A percentile compares a stretch with the other conserved stretches of the same genome.
Evolutionary conservation across 2,797 vertebrate species (phyloP).

Genomic region (Melanotaenia boesemani): DNA sequence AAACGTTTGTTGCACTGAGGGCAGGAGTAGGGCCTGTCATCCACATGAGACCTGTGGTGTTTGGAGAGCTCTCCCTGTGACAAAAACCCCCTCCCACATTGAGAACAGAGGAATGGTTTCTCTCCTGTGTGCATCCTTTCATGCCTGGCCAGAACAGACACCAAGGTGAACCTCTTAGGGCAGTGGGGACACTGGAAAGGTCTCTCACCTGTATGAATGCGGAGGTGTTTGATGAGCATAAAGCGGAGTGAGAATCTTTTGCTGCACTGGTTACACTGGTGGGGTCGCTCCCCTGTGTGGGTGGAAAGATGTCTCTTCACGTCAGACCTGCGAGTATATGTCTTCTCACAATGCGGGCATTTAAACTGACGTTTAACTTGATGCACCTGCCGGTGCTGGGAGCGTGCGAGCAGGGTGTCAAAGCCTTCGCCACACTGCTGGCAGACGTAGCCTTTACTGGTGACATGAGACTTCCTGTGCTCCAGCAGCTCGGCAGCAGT

Average conservation of each 20-base stretch:
- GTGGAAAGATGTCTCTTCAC: conserved; percentile 80
- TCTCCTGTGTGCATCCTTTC: conserved; percentile 86
- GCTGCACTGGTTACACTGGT: conserved; percentile 78
- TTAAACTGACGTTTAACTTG: conserved; percentile 74
- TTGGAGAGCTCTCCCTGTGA: conserved; percentile 84
- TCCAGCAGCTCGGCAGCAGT: conserved; percentile 62
- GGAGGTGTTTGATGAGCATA: conserved; percentile 80
- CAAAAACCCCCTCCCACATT: conserved; percentile 84
- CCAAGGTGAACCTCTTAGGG: conserved; percentile 81
- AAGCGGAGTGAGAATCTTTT: conserved; percentile 79
- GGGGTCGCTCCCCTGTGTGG: conserved; percentile 82
- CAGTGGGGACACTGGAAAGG: conserved; percentile 83
- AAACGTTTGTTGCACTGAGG: conserved; percentile 80
- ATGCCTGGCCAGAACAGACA: conserved; percentile 80
- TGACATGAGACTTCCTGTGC: conserved; percentile 78
- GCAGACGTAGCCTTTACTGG: conserved; percentile 76
- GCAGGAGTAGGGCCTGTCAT: conserved; percentile 80
- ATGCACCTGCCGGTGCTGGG: conserved; percentile 78
- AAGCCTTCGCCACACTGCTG: conserved; percentile 81
- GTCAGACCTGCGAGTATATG: conserved; percentile 79
- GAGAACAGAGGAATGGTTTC: conserved; percentile 84
- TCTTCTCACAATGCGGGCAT: conserved; percentile 83
- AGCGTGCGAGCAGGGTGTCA: conserved; percentile 77
- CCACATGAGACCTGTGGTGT: conserved; percentile 80
- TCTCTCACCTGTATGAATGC: conserved; percentile 79